phyloP scores from a whole-genome alignment of 2,797 vertebrate species.

The Necrosyrtes monachus region DNA sequence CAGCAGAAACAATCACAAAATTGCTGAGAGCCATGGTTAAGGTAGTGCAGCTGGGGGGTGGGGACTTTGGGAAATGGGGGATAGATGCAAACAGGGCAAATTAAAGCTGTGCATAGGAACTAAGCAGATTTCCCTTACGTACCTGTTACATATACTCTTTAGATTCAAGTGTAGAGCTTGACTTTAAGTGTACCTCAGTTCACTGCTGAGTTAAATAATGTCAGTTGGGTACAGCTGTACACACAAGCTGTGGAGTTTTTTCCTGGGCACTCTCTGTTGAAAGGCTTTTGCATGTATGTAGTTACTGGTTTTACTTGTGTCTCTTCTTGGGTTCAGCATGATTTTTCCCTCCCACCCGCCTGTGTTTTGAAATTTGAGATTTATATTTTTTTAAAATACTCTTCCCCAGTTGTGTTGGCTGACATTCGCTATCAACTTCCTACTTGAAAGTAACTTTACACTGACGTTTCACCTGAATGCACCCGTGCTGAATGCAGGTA shows the following conservation, averaged over 20 bases:
- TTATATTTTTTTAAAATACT: too few relatives aligned
- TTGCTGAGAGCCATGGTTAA: rapidly evolving
- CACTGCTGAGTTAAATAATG: rapidly evolving
- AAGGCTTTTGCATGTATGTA: rapidly evolving
- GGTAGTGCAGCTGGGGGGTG: rapidly evolving
- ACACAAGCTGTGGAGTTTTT: rapidly evolving
- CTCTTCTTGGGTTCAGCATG: not conserved
- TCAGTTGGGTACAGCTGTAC: not conserved
- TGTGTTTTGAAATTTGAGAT: not conserved
- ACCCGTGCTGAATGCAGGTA: rapidly evolving
- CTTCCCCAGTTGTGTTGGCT: too few relatives aligned
- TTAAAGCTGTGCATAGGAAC: not conserved
- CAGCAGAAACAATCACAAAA: not conserved
- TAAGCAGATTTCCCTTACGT: rapidly evolving
- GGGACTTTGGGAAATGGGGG: rapidly evolving
- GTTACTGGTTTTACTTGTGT: not conserved
- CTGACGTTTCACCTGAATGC: rapidly evolving
- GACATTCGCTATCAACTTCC: not conserved
- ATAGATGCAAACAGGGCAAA: not conserved
- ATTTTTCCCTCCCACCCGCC: too few relatives aligned
- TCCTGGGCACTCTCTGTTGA: too few relatives aligned
- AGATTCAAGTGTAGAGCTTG: not conserved
- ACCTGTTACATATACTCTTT: rapidly evolving
- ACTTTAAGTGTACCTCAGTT: rapidly evolving
- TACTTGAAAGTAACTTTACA: rapidly evolving